A percentile compares a stretch with the other conserved stretches of the same genome.
Conservation (phyloP, 2,113 vertebrate genomes). For the Sturnira hondurensis region DNA sequence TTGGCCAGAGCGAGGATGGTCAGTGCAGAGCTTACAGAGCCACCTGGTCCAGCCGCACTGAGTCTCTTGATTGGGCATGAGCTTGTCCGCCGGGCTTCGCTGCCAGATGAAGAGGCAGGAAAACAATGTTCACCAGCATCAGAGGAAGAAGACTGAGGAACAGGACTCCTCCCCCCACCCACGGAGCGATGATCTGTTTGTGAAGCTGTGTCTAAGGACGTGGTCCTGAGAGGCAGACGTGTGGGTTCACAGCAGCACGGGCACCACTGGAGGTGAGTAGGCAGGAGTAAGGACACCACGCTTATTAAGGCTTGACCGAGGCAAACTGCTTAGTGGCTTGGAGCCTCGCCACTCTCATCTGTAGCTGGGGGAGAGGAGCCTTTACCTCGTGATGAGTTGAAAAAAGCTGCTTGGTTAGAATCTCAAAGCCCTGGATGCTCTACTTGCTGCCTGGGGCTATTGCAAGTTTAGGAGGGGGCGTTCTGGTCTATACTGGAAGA, state of each 20-base stretch:
- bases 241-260: neutral
- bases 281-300: accelerated
- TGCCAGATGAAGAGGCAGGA: neutral
- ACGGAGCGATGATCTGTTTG: too few species aligned
- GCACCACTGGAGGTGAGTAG: accelerated
- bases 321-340: neutral
- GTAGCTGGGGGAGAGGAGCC: neutral
- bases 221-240: neutral
- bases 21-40: neutral
- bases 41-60: too few species aligned
- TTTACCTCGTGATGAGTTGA: neutral
- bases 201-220: neutral
- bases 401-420: neutral
- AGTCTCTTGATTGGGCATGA: neutral
- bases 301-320: too few species aligned
- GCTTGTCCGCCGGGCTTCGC: neutral
- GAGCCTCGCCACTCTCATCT: neutral
- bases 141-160: neutral
- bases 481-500: neutral
- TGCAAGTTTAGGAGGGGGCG: neutral
- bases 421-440: neutral
- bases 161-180: too few species aligned
- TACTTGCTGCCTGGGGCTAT: neutral
- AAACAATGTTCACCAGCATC: neutral
- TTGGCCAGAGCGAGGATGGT: neutral